Conservation (phyloP, 2,113 vertebrate genomes). For the Cochlearius cochlearius region DNA sequence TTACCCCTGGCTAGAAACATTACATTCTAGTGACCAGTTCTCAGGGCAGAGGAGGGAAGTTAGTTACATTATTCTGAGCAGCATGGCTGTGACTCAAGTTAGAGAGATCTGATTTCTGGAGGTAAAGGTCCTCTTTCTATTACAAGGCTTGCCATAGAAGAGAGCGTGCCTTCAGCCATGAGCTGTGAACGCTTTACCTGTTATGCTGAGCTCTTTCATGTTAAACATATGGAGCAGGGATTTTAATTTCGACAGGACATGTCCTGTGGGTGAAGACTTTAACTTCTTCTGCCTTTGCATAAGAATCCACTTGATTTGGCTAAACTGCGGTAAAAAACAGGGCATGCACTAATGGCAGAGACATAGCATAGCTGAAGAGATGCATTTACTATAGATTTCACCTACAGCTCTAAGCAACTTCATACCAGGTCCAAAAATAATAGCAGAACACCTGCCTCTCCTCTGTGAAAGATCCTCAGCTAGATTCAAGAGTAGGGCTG, state of each 20-base stretch:
- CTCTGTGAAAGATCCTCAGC: neutral
- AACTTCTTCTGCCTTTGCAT: neutral
- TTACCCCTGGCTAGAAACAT: neutral
- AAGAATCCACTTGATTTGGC: neutral
- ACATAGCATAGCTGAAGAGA: neutral
- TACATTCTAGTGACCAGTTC: neutral
- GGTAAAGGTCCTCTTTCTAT: neutral
- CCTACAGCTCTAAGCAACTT: neutral
- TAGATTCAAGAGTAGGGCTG: neutral
- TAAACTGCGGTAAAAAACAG: neutral
- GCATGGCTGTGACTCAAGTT: neutral
- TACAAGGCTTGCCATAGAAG: neutral
- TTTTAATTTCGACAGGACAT: neutral
- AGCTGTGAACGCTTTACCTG: neutral
- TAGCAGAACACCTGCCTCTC: neutral
- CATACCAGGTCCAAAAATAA: neutral
- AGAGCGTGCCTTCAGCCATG: neutral
- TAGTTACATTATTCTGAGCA: neutral
- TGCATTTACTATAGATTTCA: neutral
- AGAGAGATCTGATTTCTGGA: neutral
- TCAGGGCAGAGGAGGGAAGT: neutral
- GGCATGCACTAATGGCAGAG: neutral
- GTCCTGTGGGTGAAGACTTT: neutral
- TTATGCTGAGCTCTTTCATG: neutral
- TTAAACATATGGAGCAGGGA: neutral